Evolutionary conservation across 2,888 invertebrate species (phyloP).

Genomic region (Tinea trinotella): DNA sequence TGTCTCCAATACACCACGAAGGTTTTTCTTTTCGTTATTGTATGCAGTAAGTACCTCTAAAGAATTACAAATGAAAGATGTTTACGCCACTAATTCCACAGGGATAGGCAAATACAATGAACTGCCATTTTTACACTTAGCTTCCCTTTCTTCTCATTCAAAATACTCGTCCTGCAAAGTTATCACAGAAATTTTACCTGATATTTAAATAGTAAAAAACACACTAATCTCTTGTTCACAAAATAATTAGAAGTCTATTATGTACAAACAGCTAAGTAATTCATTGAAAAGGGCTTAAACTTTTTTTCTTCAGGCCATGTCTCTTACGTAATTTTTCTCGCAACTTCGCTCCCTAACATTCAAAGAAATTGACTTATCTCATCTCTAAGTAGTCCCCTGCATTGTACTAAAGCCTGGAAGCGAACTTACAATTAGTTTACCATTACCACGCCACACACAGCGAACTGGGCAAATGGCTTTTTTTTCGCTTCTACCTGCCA

Average conservation of each 20-base stretch:
- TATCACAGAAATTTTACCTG: too few species aligned
- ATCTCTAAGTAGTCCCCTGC: background rate
- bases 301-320: background rate
- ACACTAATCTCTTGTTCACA: too few species aligned
- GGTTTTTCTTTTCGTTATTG: too few species aligned
- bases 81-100: too few species aligned
- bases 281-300: background rate
- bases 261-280: background rate
- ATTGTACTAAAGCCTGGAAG: slow-evolving; percentile 12
- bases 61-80: too few species aligned
- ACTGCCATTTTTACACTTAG: too few species aligned
- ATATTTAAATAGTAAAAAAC: too few species aligned
- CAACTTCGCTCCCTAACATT: slow-evolving; percentile 8
- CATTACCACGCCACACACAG: slow-evolving; percentile 52
- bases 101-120: too few species aligned
- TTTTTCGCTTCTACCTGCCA: slow-evolving; percentile 42
- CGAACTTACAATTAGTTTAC: slow-evolving; percentile 49
- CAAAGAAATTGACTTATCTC: slow-evolving; percentile 15
- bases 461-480: slow-evolving; percentile 44
- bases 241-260: background rate
- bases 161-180: too few species aligned
- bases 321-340: slow-evolving; percentile 1
- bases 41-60: too few species aligned
- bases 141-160: too few species aligned
- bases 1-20: too few species aligned